Percentiles rank a stretch among this genome's conserved stretches.
Conservation (phyloP, 2,888 invertebrate species). For the Hypomecis punctinalis region DNA sequence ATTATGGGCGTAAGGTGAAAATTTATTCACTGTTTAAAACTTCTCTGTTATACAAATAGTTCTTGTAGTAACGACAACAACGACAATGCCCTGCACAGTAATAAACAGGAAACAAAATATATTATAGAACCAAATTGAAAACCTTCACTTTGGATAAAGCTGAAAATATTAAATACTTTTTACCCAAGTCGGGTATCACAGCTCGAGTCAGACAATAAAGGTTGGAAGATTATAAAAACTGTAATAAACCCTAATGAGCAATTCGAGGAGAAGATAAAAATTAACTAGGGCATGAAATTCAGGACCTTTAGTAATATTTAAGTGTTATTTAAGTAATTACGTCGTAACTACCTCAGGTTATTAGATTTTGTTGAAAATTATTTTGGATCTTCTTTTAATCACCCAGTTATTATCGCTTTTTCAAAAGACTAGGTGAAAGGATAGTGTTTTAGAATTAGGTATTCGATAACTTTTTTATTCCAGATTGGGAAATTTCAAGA, state of each 20-base stretch:
- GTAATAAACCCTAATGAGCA: conserved; percentile 14
- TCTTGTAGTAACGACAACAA: too few species aligned
- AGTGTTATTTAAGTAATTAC: conserved; percentile 11
- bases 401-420: neutral
- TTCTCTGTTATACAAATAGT: too few species aligned
- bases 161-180: neutral
- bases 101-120: too few species aligned
- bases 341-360: neutral
- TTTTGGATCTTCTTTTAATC: conserved; percentile 2
- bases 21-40: too few species aligned
- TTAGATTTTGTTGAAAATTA: conserved; percentile 2
- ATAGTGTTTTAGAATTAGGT: too few species aligned
- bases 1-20: too few species aligned
- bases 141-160: too few species aligned
- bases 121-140: too few species aligned
- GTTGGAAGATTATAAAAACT: conserved; percentile 13
- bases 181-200: neutral
- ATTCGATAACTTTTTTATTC: too few species aligned
- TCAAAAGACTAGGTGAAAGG: neutral
- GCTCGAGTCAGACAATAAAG: conserved; percentile 1
- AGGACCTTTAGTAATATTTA: conserved; percentile 7
- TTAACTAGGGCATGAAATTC: conserved; percentile 10
- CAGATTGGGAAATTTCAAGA: too few species aligned
- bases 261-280: conserved; percentile 10
- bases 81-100: too few species aligned